These are phyloP conservation scores for Megalops atlanticus DNA, from an alignment of 2,113 vertebrate species.

Conservation along the genomic window DNA sequence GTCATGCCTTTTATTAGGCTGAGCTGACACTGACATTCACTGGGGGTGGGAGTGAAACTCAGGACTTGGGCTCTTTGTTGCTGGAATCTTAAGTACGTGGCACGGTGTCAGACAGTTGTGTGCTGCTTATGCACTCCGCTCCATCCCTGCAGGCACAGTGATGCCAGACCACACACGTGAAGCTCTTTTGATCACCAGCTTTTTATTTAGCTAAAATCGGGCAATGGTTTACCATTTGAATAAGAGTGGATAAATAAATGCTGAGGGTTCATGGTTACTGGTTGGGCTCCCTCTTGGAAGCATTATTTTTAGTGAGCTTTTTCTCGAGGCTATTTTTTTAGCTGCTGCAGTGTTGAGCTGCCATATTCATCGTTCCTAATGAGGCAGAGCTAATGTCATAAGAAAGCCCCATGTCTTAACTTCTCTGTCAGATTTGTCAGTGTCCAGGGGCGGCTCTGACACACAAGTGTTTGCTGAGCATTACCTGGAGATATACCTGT, in stretches of 20 bases:
- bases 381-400: background rate
- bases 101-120: conserved; percentile 64
- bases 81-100: conserved; percentile 56
- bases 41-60: background rate
- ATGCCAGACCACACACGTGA: conserved; percentile 61
- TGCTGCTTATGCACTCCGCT: conserved; percentile 60
- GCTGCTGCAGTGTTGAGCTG: background rate
- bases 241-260: no score
- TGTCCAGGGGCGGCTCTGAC: conserved; percentile 37
- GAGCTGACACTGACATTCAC: conserved; percentile 5
- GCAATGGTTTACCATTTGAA: no score
- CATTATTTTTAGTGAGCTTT: no score
- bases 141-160: conserved; percentile 55
- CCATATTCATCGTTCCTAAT: background rate
- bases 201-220: background rate
- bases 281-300: no score
- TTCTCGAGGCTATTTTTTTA: background rate
- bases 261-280: no score
- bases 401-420: background rate
- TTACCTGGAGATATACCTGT: conserved; percentile 69
- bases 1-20: background rate
- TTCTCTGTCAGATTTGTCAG: conserved; percentile 2
- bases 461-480: conserved; percentile 53
- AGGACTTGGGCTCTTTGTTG: conserved; percentile 21
- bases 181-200: background rate